Evolutionary conservation across 2,113 vertebrate genomes (phyloP), one percentile per base, ranked within the genome.

Genomic region (Casuarius casuarius): DNA sequence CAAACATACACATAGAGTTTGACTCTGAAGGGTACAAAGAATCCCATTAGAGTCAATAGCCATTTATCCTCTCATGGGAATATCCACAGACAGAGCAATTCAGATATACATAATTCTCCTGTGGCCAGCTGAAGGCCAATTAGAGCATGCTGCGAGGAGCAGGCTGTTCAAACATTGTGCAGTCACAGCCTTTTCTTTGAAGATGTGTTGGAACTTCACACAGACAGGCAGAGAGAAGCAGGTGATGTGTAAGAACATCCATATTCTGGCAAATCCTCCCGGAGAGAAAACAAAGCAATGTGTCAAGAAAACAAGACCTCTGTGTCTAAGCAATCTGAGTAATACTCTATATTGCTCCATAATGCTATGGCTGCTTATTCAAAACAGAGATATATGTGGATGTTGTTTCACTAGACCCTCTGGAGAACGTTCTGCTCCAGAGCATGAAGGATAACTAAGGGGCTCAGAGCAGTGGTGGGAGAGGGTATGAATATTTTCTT

Each of bases 1-100:
- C 87, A 92, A 95, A 94, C 42, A 77, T 15, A 67, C 35, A 90
- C 67, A 59, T 22, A 14, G 46, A 75, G 51, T 90, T 96, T 81
- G 74, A 81, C 71, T 71, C 73, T 28, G 56, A 67, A 40, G 35
- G 68, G 44, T 63, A 80, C 49, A 5, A 19, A 83, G 46, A 79
- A 95, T 66, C 72, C 79, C 59, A 20, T 68, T 86, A 1, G 66
- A 95, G 59, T 80, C 94, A 94, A 73, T 44, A 59, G 5, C 18
- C 54, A 31, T 83, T 95, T 76, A 40, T 73, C 68, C 82, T 49
- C 82, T 71, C 63, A 11, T 58, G 35, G 78, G 54, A 93, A 13
- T 42, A 83, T 20, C 46, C 75, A 79, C 2, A 62, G 70, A 23
- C 84, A 87, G 78, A 77, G 33, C 38, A 20, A 62, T n/a, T 12